Evolutionary conservation across 1,140 invertebrate genomes (phyloP), one percentile per base, ranked within the genome.

Genomic region (Ceratitis capitata): DNA sequence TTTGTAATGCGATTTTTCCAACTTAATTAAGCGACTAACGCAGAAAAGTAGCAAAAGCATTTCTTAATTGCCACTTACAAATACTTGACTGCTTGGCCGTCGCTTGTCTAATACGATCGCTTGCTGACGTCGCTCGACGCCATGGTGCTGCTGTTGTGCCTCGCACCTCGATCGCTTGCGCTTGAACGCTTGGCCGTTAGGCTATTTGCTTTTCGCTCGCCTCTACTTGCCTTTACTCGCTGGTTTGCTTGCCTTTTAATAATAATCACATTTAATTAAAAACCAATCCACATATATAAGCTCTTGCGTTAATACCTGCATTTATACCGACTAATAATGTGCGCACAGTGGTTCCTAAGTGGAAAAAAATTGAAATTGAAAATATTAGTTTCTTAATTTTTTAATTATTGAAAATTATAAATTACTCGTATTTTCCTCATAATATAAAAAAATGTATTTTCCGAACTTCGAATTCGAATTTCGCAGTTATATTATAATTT

Each of bases 231-330:
- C n/a, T n/a, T 16, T 78, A 78, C 19, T 78, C 69, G 69, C n/a
- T 78, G 69, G 42, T 47, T 78, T 78, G 69, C 69, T 78, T 78
- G 69, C 69, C 69, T 78, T 69, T 78, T 78, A 78, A 78, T 78
- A 78, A 45, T 78, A 78, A 78, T 78, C 69, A 78, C 69, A 78
- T 78, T 78, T 78, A 78, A 78, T 78, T 78, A 78, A 78, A 47
- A 78, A 42, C n/a, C 69, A 78, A 78, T 45, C 42, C 61, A 49
- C 56, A 47, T 42, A 45, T 23, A 69, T 12, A 85, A 4, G 42
- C 35, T 45, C 29, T 9, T 16, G 12, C 16, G 23, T 53, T 10
- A 49, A 29, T 83, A 39, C 83, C 47, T 74, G 47, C 42, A 39
- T 83, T 53, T 23, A 35, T 32, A 19, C 39, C n/a, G n/a, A n/a